Percentiles rank a stretch among this genome's conserved stretches.
Conservation (phyloP, 2,888 invertebrate species). For the Lasius fuliginosus region DNA sequence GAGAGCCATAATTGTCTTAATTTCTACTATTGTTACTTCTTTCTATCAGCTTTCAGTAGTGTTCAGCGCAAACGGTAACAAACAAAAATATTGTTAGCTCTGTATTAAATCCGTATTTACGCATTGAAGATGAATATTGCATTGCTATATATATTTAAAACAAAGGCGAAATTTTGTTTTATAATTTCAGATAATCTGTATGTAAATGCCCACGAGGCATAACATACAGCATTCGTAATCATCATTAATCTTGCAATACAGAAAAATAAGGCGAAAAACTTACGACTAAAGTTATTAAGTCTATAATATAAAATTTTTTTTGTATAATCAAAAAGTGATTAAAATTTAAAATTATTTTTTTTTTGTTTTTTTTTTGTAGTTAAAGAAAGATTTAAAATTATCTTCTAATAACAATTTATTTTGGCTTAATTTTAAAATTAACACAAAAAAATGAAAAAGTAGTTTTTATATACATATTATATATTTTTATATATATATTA, state of each 20-base stretch:
- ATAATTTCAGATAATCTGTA: neutral
- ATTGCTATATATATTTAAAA: neutral
- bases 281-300: neutral
- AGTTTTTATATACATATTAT: neutral
- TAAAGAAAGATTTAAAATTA: neutral
- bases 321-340: no score
- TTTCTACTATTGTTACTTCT: neutral
- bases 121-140: neutral
- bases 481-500: no score
- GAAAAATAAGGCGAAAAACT: neutral
- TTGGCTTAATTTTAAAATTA: neutral
- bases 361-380: neutral
- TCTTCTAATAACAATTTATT: neutral
- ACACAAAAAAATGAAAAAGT: no score
- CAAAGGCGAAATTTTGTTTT: no score
- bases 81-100: neutral
- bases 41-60: neutral
- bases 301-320: no score
- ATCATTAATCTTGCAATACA: neutral
- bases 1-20: neutral
- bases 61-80: neutral
- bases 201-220: neutral
- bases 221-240: neutral
- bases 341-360: no score
- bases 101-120: neutral